Conservation (phyloP, 2,888 invertebrate genomes). For the Ormia ochracea region DNA sequence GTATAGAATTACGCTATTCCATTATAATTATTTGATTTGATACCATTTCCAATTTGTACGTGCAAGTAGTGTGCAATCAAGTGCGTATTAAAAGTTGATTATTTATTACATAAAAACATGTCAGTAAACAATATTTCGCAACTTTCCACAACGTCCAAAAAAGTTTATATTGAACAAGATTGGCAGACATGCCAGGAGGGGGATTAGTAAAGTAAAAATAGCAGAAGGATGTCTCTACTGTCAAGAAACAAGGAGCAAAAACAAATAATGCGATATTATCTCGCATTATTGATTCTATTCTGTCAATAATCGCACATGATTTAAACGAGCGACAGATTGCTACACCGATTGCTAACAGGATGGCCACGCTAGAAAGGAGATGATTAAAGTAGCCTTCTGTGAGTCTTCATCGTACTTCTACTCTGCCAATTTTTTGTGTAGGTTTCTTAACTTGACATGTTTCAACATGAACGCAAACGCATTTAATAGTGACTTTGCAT, state of each 20-base stretch:
- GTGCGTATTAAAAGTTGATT: neutral
- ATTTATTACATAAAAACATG: neutral
- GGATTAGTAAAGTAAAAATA: neutral
- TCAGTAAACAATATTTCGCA: neutral
- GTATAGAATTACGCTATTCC: no score
- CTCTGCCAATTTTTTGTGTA: neutral
- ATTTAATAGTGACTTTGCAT: conserved; percentile 26
- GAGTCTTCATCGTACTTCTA: neutral
- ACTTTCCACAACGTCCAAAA: neutral
- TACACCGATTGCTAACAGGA: neutral
- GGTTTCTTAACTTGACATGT: conserved; percentile 3
- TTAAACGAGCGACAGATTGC: conserved; percentile 20
- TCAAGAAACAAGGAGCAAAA: neutral
- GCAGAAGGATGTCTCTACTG: neutral
- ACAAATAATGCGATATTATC: conserved; percentile 16
- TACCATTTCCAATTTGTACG: no score
- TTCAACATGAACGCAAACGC: neutral
- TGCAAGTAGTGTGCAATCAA: no score
- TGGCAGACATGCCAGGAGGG: neutral
- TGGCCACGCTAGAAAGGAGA: neutral
- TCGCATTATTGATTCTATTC: conserved; percentile 48
- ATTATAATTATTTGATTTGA: no score
- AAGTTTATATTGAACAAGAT: neutral
- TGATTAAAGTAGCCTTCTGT: neutral
- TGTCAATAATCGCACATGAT: conserved; percentile 57